Base-by-base conservation (phyloP, 2,113 vertebrate species). In the Sceloporus tristichus region DNA sequence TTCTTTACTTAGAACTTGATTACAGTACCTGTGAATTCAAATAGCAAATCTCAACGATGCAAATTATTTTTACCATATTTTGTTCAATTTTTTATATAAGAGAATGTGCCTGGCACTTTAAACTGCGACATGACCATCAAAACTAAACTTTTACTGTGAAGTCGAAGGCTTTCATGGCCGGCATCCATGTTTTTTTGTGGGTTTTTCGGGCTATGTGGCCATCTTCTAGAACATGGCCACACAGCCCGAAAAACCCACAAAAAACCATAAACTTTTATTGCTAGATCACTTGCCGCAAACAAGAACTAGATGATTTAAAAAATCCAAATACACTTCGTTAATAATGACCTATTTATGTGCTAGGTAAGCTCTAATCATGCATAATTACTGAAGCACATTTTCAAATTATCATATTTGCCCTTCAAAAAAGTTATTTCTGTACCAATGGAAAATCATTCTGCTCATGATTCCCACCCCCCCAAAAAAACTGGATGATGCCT, bases 1-100 rank as follows among this genome's bases (percentile, higher is more conserved):
- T 96, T 99, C 99, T 95, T 99, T 99, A 94, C 98, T 99, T 91
- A 99, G 96, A 92, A 99, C 99, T 93, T 99, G 99, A 93, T 99
- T 99, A 94, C 99, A 99, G 93, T 99, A 99, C 93, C 99, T 99
- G 93, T 23, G 79, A 91, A 78, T 86, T 90, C 25, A 84, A 79
- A 90, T 68, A 77, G 13, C 5, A 4, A 8, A 40, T 81, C 40
- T 56, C 16, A 59, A 25, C 3, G 29, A 11, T 21, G 87, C 34
- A 3, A 3, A 18, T 87, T 54, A 18, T 89, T 1, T 68, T 66
- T 86, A 54, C 1, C 81, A 77, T 85, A 2, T 56, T 40, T 1
- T 8, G 80, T 79, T 27, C 56, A 13, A 8, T 80, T 84, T n/a
- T 84, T 0, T 5, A 14, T 2, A 25, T 84, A 38, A 73, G 70